Conservation (phyloP, 2,888 invertebrate genomes). For the Lepidocyrtinus sp. region DNA sequence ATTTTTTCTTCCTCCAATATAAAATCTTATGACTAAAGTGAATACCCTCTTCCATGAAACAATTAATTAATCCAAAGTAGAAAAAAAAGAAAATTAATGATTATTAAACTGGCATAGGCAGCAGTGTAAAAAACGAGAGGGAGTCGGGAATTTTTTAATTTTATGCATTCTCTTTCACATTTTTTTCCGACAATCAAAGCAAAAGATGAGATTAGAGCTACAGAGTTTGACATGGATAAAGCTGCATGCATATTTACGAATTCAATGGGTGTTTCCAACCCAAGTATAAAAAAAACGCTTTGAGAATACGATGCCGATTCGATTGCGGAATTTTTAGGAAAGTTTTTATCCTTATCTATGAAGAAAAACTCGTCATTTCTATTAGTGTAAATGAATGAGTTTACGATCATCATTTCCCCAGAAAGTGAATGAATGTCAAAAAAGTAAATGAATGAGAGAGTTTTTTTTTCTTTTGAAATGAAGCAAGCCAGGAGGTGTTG, state of each 20-base stretch:
- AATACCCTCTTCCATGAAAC: constrained; percentile 29
- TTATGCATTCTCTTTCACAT: constrained; percentile 37
- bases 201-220: constrained; percentile 29
- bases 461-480: constrained; percentile 13
- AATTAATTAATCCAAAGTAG: constrained; percentile 54
- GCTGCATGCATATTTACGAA: constrained; percentile 21
- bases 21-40: constrained; percentile 19
- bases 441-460: constrained; percentile 25
- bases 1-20: neutral
- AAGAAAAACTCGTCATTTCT: neutral
- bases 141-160: constrained; percentile 43
- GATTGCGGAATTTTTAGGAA: neutral
- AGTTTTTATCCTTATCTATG: neutral
- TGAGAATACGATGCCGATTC: neutral
- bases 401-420: neutral
- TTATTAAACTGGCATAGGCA: neutral
- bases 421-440: constrained; percentile 22
- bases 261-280: constrained; percentile 25
- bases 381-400: constrained; percentile 25
- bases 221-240: constrained; percentile 26
- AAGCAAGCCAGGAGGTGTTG: neutral
- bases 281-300: neutral
- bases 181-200: constrained; percentile 15
- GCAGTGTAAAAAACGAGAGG: neutral
- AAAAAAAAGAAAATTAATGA: constrained; percentile 36